These are phyloP conservation scores for Drosophila teissieri DNA, from an alignment of 1,140 invertebrate species.

Conservation along the genomic window DNA sequence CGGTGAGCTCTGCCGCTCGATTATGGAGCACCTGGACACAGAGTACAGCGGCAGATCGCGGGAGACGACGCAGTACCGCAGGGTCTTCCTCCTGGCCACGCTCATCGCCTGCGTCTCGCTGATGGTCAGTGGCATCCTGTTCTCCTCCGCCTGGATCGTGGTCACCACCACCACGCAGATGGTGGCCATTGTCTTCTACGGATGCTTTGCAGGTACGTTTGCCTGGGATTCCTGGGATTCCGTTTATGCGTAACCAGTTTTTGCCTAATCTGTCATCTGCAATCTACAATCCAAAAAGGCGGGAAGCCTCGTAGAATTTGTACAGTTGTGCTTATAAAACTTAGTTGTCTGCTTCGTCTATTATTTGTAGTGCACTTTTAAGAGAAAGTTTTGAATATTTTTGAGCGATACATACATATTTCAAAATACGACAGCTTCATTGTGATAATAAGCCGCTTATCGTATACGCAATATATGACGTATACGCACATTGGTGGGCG, in stretches of 20 bases:
- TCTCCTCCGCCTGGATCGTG: slow-evolving; percentile 80
- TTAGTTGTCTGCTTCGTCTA: too few species aligned
- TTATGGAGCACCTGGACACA: slow-evolving; percentile 76
- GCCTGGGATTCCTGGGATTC: too few species aligned
- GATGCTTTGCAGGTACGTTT: slow-evolving; percentile 74
- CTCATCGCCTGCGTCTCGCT: slow-evolving; percentile 74
- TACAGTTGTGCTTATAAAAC: background rate
- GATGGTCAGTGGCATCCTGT: slow-evolving; percentile 77
- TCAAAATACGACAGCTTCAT: background rate
- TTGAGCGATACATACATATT: too few species aligned
- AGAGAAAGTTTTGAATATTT: background rate
- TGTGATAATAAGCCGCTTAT: background rate
- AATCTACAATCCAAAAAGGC: background rate
- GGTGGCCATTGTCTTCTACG: slow-evolving; percentile 80
- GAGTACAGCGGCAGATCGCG: slow-evolving; percentile 74
- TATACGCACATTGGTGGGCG: background rate
- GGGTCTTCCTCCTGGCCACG: slow-evolving; percentile 73
- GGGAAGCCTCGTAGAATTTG: background rate
- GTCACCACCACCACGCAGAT: slow-evolving; percentile 79
- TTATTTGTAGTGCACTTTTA: too few species aligned
- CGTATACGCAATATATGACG: slow-evolving; percentile 16
- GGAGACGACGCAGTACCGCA: slow-evolving; percentile 72
- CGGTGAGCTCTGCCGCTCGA: slow-evolving; percentile 77
- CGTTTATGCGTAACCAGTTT: too few species aligned
- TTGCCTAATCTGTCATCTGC: background rate